Percentiles rank a stretch among this genome's conserved stretches.
Evolutionary conservation across 1,140 invertebrate species (phyloP).

Genomic region (Colletes gigas): DNA sequence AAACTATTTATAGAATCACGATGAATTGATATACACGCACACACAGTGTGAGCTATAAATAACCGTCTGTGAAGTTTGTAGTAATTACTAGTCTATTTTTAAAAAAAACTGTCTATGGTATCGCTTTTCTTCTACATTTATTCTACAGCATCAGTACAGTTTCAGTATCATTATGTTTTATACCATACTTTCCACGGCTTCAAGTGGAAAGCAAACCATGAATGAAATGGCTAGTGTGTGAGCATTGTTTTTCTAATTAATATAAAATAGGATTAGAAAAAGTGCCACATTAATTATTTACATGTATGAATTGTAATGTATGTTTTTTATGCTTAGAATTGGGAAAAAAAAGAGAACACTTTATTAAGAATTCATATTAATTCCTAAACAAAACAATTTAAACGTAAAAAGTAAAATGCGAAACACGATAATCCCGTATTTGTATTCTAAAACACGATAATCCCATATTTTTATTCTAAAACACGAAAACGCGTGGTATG

Average conservation of each 20-base stretch:
- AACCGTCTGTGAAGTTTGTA: conserved; percentile 2
- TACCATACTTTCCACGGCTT: not conserved
- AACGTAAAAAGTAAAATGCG: not conserved
- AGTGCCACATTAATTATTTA: conserved; percentile 35
- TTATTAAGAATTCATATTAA: not conserved
- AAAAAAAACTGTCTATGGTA: conserved; percentile 14
- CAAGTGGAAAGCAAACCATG: not conserved
- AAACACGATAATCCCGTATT: conserved; percentile 3
- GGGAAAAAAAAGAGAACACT: not conserved
- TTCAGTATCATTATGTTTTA: not conserved
- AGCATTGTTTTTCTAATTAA: conserved; percentile 27
- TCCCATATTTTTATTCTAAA: conserved; percentile 12
- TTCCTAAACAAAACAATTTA: not conserved
- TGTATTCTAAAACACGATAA: conserved; percentile 18
- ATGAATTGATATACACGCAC: conserved; percentile 37
- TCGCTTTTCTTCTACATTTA: conserved; percentile 6
- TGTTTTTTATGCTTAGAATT: conserved; percentile 33
- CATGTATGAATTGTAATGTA: conserved; percentile 20
- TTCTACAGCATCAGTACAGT: not conserved
- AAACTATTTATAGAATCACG: conserved; percentile 40
- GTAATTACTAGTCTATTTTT: conserved; percentile 16
- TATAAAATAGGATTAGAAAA: conserved; percentile 2
- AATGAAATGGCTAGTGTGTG: conserved; percentile 42
- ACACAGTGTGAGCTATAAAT: conserved; percentile 39
- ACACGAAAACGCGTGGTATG: conserved; percentile 18